Evolutionary conservation across 2,113 vertebrate species (phyloP), one percentile per base, ranked within the genome.

Genomic region (Nesogale talazaci): DNA sequence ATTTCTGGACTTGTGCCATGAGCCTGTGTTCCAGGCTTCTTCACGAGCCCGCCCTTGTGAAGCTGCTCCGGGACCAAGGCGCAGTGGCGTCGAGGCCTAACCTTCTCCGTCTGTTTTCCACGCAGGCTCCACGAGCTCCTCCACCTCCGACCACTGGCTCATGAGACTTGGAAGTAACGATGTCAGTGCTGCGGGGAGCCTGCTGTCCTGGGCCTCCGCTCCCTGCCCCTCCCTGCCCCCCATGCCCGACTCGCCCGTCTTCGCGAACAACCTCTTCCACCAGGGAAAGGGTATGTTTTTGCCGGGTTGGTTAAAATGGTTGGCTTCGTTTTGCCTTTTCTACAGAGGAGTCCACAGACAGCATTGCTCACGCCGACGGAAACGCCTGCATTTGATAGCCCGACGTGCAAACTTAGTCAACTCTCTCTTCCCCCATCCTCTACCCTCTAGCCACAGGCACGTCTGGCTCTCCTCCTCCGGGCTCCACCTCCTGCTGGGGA

Each of bases 81-180:
- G 40, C 1, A 61, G 11, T 23, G n/a, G 11, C 27, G 0, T 1
- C 5, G 17, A 4, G 70, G 36, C 34, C 22, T 25, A 77, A 4
- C 65, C 2, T 57, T 8, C 17, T 6, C 25, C 57, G 14, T 76
- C 70, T 87, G 2, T 77, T 34, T 40, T 15, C 46, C 46, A 70
- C 15, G 1, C 95, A 99, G 99, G 98, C 29, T 99, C 99, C 59
- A 98, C 97, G 52, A 98, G 98, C 95, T 98, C 98, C 17, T 98
- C 98, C 2, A 56, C 98, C 88, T 98, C 99, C 0, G 98, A 99
- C 56, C 99, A 99, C 96, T 99, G 99, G 99, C 97, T 99, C 5
- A 85, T 98, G 57, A 97, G 98, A 29, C 98, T 99, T 4, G 97
- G 97, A 0, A 97, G 95, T 85, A 65, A 7, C 12, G 16, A 65